Evolutionary conservation across 2,888 invertebrate species (phyloP), one percentile per base, ranked within the genome.

Genomic region (Gymnoscelis rufifasciata): DNA sequence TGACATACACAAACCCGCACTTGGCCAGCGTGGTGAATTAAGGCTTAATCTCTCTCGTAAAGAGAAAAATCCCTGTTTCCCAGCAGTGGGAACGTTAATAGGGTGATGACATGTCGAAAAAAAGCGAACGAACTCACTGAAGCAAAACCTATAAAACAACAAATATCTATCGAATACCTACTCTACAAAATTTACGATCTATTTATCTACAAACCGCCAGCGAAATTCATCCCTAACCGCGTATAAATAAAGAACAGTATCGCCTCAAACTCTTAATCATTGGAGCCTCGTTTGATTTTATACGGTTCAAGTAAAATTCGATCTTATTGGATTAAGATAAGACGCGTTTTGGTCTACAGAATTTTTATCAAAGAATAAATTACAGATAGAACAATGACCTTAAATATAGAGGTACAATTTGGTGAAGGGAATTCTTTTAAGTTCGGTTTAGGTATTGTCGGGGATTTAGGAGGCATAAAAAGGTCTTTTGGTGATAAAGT

Each of bases 131-230:
- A 35, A 43, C 10, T 28, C 38, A 41, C 45, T 43, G 40, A 30
- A 46, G 29, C 43, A 39, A 50, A 43, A 15, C 30, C 41, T 26
- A 45, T 56, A 54, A 49, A 56, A 54, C 50, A 46, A 26, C 10
- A 50, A 50, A 48, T 52, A 51, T 53, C 49, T 42, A 56, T 47
- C 49, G 47, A 47, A 47, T 44, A 39, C 35, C 54, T 40, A 54
- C 50, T 45, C 45, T 47, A 52, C 29, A 3, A 38, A 43, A 54
- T 56, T 54, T 56, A 56, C 50, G 56, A 52, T 27, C 30, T 24
- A 29, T 47, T 52, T 44, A 50, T 45, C 28, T 11, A 6, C 2
- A 8, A 24, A 37, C 19, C 28, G 10, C 43, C 38, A 11, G 2
- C 12, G 7, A 48, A 42, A 33, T 13, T 31, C 36, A 13, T 39